Percentiles rank a stretch among this genome's conserved stretches.
phyloP scores from a whole-genome alignment of 53 echinoderm and acorn worm species.

The Temnopleurus reevesii region DNA sequence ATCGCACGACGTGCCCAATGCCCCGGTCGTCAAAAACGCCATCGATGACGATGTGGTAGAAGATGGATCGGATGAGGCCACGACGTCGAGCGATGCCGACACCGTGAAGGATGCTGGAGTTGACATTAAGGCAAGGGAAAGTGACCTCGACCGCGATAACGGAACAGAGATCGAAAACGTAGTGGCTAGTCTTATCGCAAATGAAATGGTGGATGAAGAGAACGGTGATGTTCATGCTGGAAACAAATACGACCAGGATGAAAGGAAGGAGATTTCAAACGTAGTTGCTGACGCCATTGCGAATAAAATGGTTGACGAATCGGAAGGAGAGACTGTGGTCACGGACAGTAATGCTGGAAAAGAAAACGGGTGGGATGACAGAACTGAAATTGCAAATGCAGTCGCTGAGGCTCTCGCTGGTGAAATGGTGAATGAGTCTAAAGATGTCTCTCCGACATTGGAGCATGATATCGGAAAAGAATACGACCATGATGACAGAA shows the following conservation, averaged over 20 bases:
- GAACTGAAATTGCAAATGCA: too few species aligned
- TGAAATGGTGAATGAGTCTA: too few species aligned
- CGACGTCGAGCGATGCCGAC: constrained; percentile 55
- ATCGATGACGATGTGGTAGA: constrained; percentile 42
- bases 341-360: too few species aligned
- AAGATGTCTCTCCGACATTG: too few species aligned
- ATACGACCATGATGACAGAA: too few species aligned
- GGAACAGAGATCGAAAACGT: not conserved
- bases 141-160: not conserved
- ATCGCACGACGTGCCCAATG: constrained; percentile 36
- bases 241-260: not conserved
- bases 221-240: not conserved
- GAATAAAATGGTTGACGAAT: not conserved
- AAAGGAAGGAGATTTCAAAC: not conserved
- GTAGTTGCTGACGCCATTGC: constrained; percentile 4
- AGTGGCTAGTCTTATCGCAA: not conserved
- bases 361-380: too few species aligned
- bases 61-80: constrained; percentile 20
- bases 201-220: constrained; percentile 1
- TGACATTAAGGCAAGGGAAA: constrained; percentile 23
- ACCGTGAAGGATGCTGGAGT: constrained; percentile 52
- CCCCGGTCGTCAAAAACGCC: constrained; percentile 49
- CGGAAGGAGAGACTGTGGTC: too few species aligned
- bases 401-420: too few species aligned
- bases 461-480: too few species aligned